phyloP scores from a whole-genome alignment of 2,113 vertebrate genomes.

The Choloepus hoffmanni region DNA sequence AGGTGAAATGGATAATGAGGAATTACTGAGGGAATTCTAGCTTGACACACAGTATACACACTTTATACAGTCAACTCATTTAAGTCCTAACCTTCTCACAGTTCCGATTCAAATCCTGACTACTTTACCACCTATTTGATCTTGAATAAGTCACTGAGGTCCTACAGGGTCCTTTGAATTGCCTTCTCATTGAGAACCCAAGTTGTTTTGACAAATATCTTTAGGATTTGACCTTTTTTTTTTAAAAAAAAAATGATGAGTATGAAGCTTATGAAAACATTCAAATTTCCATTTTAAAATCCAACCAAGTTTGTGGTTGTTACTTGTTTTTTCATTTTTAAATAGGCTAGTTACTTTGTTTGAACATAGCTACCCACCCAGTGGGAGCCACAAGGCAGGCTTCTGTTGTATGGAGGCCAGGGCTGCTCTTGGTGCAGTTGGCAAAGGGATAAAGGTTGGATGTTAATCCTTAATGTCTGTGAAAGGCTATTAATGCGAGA shows the following conservation, averaged over 20 bases:
- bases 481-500: background rate
- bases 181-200: background rate
- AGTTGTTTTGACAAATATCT: background rate
- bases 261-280: background rate
- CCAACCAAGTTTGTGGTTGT: background rate
- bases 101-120: background rate
- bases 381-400: background rate
- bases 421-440: background rate
- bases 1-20: background rate
- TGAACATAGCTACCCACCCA: background rate
- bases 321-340: constrained; percentile 9
- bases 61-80: background rate
- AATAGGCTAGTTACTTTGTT: background rate
- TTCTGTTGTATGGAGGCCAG: background rate
- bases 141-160: background rate
- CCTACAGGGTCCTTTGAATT: background rate
- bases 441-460: background rate
- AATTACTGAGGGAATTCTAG: background rate
- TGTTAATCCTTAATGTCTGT: constrained; percentile 25
- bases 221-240: background rate
- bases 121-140: background rate
- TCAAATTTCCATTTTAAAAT: constrained; percentile 1
- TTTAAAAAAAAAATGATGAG: background rate
- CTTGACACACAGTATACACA: background rate
- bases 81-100: background rate